These are phyloP conservation scores for Catocala fraxini DNA, from an alignment of 2,888 invertebrate genomes.

Conservation along the genomic window DNA sequence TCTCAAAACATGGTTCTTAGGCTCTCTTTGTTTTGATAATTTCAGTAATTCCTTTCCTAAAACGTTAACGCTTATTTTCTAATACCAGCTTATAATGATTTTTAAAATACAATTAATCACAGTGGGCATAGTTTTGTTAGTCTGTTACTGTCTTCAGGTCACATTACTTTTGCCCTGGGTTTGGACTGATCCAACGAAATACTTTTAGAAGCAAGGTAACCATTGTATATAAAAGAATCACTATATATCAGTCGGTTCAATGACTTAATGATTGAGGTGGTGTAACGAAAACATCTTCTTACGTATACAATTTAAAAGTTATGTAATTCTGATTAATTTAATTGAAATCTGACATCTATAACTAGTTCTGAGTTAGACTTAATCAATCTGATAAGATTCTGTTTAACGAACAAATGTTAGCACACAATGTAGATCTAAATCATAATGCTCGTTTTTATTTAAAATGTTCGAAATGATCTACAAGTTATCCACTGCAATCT, in stretches of 20 bases:
- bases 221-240: too few relatives aligned
- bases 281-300: not conserved
- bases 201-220: too few relatives aligned
- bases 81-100: too few relatives aligned
- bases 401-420: conserved; percentile 35
- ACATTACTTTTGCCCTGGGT: too few relatives aligned
- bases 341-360: conserved; percentile 33
- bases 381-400: conserved; percentile 30
- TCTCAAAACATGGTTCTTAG: too few relatives aligned
- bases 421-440: conserved; percentile 39
- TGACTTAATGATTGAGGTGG: not conserved
- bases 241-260: not conserved
- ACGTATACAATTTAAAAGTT: conserved; percentile 7
- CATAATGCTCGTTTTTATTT: conserved; percentile 26
- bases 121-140: too few relatives aligned
- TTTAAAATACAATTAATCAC: too few relatives aligned
- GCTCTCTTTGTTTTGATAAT: too few relatives aligned
- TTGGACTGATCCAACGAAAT: too few relatives aligned
- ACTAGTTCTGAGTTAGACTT: conserved; percentile 21
- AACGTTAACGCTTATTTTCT: too few relatives aligned
- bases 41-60: too few relatives aligned
- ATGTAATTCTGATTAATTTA: conserved; percentile 26
- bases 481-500: conserved; percentile 44
- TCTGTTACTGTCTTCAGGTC: too few relatives aligned
- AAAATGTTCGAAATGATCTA: conserved; percentile 36